Conservation (phyloP, 2,888 invertebrate genomes). For the Dione vanillae region DNA sequence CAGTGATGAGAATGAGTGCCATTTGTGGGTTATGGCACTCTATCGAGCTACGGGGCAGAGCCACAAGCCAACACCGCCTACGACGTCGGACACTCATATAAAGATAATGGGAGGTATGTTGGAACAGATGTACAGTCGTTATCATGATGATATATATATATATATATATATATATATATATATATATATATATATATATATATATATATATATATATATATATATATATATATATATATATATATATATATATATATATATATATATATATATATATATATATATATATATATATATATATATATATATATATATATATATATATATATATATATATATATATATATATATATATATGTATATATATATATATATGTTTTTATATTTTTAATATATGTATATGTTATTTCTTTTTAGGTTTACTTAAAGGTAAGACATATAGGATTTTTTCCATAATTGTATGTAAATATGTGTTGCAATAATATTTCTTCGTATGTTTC, state of each 20-base stretch:
- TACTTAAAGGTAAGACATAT: slow-evolving; percentile 3
- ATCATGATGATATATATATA: not conserved
- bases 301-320: too few relatives aligned
- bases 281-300: too few relatives aligned
- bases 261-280: too few relatives aligned
- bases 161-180: too few relatives aligned
- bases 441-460: not conserved
- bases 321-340: too few relatives aligned
- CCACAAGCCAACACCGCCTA: slow-evolving; percentile 98
- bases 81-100: slow-evolving; percentile 88
- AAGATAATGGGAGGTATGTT: slow-evolving; percentile 93
- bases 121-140: not conserved
- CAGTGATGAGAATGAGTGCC: slow-evolving; percentile 98
- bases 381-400: too few relatives aligned
- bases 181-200: too few relatives aligned
- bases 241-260: too few relatives aligned
- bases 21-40: slow-evolving; percentile 99
- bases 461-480: not conserved
- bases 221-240: too few relatives aligned
- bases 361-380: too few relatives aligned
- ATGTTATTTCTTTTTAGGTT: not conserved
- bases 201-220: too few relatives aligned
- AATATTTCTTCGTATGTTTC: slow-evolving; percentile 9
- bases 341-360: too few relatives aligned
- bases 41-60: slow-evolving; percentile 99